Percentiles rank a stretch among this genome's conserved stretches.
Evolutionary conservation across 2,113 vertebrate species (phyloP).

Genomic region (Tupaia tana): DNA sequence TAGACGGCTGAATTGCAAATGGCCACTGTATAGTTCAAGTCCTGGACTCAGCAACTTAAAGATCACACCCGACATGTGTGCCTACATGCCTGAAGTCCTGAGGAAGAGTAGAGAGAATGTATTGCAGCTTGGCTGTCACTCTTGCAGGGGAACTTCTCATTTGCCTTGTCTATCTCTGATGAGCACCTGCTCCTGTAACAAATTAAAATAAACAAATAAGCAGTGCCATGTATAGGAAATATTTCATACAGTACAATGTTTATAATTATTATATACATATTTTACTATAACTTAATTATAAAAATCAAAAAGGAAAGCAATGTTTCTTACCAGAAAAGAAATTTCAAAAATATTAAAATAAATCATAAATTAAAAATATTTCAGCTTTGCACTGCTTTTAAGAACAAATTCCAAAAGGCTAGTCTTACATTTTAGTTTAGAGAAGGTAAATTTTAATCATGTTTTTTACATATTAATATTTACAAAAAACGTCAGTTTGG

Average conservation of each 20-base stretch:
- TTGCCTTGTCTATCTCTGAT: too few relatives aligned
- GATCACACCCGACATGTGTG: too few relatives aligned
- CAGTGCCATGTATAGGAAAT: background rate
- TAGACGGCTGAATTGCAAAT: too few relatives aligned
- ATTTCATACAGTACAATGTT: background rate
- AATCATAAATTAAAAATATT: background rate
- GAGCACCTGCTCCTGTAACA: too few relatives aligned
- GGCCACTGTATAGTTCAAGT: too few relatives aligned
- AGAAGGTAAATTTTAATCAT: background rate
- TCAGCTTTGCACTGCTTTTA: constrained; percentile 11
- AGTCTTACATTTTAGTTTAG: constrained; percentile 5
- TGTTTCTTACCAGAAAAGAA: constrained; percentile 1
- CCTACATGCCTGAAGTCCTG: too few relatives aligned
- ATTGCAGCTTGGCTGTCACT: too few relatives aligned
- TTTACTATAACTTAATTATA: background rate
- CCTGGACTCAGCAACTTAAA: too few relatives aligned
- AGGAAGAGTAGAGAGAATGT: too few relatives aligned
- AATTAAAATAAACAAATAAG: too few relatives aligned
- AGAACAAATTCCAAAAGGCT: background rate
- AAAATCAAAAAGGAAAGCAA: background rate
- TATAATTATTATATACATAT: background rate
- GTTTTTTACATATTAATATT: background rate
- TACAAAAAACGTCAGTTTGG: background rate
- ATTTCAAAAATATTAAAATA: background rate
- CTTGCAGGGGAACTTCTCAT: too few relatives aligned